phyloP scores from a whole-genome alignment of 2,797 vertebrate species.

The Pteronotus mesoamericanus region DNA sequence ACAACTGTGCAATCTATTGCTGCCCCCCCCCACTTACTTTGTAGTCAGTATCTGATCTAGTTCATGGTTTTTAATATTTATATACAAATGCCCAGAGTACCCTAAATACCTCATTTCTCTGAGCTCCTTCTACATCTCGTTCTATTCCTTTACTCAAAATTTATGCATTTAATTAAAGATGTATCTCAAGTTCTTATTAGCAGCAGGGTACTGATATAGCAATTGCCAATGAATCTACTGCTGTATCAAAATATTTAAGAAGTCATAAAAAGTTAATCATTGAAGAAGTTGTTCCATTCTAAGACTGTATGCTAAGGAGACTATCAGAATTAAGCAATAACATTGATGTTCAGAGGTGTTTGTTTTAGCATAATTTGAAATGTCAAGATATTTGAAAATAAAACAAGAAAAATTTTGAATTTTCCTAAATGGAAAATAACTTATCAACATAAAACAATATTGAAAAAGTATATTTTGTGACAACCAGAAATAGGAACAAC shows the following conservation, averaged over 20 bases:
- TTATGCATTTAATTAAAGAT: neutral
- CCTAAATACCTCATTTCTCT: neutral
- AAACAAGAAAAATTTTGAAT: neutral
- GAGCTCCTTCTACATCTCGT: neutral
- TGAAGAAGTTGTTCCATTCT: neutral
- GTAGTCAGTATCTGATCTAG: neutral
- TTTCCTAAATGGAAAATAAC: neutral
- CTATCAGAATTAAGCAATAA: neutral
- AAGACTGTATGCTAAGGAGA: neutral
- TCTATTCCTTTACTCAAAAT: neutral
- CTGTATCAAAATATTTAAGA: slow-evolving; percentile 46
- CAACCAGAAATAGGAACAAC: neutral
- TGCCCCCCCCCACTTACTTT: neutral
- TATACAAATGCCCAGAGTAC: neutral
- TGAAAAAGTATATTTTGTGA: neutral
- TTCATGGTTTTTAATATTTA: neutral
- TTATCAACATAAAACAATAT: neutral
- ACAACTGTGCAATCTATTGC: neutral
- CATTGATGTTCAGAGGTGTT: neutral
- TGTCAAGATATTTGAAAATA: slow-evolving; percentile 36
- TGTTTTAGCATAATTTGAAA: slow-evolving; percentile 8
- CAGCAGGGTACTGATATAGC: neutral
- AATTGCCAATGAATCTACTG: neutral
- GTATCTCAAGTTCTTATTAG: neutral
- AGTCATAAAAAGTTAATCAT: slow-evolving; percentile 27